Evolutionary conservation across 2,113 vertebrate species (phyloP).

Genomic region (Collichthys lucidus): DNA sequence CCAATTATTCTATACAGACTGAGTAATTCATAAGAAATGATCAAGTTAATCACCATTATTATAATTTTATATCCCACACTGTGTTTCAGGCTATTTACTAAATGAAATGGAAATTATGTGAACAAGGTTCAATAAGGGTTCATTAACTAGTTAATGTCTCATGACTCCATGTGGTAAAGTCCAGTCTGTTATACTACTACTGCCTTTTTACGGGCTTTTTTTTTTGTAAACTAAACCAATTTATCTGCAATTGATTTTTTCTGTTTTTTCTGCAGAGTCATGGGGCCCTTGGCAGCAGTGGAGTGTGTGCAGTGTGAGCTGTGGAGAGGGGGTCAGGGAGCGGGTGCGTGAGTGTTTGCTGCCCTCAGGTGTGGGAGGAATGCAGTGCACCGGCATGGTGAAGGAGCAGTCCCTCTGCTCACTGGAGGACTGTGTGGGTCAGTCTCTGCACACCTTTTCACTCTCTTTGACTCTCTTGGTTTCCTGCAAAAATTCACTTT

Average conservation of each 20-base stretch:
- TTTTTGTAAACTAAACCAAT: neutral
- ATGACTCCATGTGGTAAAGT: neutral
- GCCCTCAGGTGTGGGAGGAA: slow-evolving; percentile 81
- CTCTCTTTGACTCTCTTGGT: neutral
- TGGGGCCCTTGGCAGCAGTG: slow-evolving; percentile 95
- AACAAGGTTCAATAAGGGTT: no score
- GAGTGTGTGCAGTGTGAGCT: slow-evolving; percentile 92
- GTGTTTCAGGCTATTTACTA: neutral
- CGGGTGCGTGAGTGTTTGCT: slow-evolving; percentile 89
- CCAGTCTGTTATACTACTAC: neutral
- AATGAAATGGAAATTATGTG: neutral
- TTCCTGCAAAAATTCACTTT: neutral
- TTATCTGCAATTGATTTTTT: neutral
- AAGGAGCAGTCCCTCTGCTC: slow-evolving; percentile 92
- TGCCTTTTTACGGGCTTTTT: neutral
- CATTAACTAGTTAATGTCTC: neutral
- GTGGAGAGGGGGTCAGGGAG: slow-evolving; percentile 92
- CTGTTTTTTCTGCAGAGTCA: slow-evolving; percentile 57
- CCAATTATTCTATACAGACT: no score
- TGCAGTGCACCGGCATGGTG: slow-evolving; percentile 86
- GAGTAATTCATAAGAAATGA: neutral
- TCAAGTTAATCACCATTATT: no score
- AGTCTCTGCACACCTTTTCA: slow-evolving; percentile 55
- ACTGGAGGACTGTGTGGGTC: slow-evolving; percentile 91
- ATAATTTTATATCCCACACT: neutral